phyloP scores from a whole-genome alignment of 2,888 invertebrate genomes.

The Neocrepidodera transversa region DNA sequence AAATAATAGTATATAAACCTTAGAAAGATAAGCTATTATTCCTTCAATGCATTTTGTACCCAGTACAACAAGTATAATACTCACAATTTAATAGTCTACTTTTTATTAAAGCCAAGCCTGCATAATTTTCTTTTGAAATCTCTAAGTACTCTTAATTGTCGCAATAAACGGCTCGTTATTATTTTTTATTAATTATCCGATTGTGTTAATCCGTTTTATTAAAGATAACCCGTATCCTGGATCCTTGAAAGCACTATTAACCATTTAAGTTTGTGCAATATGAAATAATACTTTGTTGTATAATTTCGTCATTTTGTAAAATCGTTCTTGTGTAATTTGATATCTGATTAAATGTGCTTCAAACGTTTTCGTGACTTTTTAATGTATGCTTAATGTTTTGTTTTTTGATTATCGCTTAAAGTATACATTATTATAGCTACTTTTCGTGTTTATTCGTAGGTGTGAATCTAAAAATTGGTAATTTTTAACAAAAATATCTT shows the following conservation, averaged over 20 bases:
- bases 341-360: constrained; percentile 27
- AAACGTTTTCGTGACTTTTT: constrained; percentile 28
- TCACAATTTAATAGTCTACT: no score
- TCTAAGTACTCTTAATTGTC: neutral
- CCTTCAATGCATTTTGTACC: no score
- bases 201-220: constrained; percentile 11
- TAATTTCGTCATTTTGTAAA: constrained; percentile 22
- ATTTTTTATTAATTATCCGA: constrained; percentile 8
- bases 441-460: constrained; percentile 18
- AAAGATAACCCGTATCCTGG: constrained; percentile 3
- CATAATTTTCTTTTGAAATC: neutral
- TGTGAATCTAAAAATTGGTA: no score
- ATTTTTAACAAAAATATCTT: no score
- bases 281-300: constrained; percentile 21
- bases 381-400: constrained; percentile 17
- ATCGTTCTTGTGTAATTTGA: constrained; percentile 25
- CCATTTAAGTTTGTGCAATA: constrained; percentile 13
- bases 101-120: neutral
- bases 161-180: neutral
- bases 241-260: constrained; percentile 6
- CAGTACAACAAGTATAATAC: no score
- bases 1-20: no score
- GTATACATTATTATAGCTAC: no score
- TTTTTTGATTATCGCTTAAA: constrained; percentile 14
- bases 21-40: no score